These are phyloP conservation scores for Propithecus deckenii DNA, from an alignment of 2,797 vertebrate genomes.

Conservation along the genomic window DNA sequence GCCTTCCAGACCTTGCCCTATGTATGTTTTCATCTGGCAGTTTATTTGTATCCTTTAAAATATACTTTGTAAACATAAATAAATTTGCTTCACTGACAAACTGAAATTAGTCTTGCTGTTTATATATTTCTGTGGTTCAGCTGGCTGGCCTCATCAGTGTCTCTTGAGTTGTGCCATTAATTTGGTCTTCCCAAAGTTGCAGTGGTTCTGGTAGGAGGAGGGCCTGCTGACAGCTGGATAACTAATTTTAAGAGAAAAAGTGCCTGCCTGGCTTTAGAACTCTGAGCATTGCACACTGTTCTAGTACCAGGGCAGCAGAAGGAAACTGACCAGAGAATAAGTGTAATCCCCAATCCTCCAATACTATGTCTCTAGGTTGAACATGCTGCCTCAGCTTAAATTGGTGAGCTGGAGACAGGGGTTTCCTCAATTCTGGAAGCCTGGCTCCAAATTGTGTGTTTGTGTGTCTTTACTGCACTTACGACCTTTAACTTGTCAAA, in stretches of 20 bases:
- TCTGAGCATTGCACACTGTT: not conserved
- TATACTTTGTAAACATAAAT: not conserved
- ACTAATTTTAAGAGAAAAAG: slow-evolving; percentile 50
- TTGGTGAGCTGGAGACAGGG: not conserved
- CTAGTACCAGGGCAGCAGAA: not conserved
- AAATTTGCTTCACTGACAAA: slow-evolving; percentile 1
- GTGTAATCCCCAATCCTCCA: not conserved
- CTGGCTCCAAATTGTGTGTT: not conserved
- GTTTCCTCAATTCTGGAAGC: not conserved
- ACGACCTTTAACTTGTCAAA: not conserved
- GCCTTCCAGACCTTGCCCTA: not conserved
- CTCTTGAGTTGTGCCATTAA: not conserved
- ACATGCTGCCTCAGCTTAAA: not conserved
- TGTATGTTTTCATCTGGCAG: not conserved
- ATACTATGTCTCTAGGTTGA: not conserved
- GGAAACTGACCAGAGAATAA: not conserved
- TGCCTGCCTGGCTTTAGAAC: not conserved
- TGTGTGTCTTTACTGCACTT: not conserved
- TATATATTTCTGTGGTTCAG: not conserved
- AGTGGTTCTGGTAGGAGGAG: not conserved
- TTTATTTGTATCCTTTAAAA: not conserved
- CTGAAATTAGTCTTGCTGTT: slow-evolving; percentile 27
- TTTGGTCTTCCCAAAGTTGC: not conserved
- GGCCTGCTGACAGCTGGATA: not conserved
- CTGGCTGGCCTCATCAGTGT: not conserved